Base-by-base conservation (phyloP, 2,888 invertebrate species). In the Gandaritis pyraliata region DNA sequence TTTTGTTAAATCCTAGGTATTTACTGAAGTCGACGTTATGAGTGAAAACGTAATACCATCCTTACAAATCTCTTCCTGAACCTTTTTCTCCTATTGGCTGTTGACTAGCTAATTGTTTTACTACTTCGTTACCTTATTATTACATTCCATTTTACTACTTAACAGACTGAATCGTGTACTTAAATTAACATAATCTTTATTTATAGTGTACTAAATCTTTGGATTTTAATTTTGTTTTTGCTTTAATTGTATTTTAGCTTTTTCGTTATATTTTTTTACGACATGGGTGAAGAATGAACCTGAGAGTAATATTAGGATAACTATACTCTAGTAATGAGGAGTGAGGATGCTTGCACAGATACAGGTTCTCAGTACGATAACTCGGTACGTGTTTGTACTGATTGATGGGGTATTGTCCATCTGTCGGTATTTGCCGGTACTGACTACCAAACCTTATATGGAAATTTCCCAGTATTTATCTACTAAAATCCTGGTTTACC, bases 131-230 rank as follows among this genome's bases (percentile, higher is more conserved):
- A 68, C 61, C 61, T 64, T 53, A 48, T 57, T 6, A 38, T 57
- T 67, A 70, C 72, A 72, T 73, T 73, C 73, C 73, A 68, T 50
- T 33, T 33, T 58, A 50, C 51, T 23, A 62, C 50, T 23, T 48
- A 65, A 57, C 50, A 61, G 66, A 68, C 69, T 68, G 65, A 64
- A 57, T 50, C 47, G 36, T 59, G 61, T 61, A 70, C 58, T 64
- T 61, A 62, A 48, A 38, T 59, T 36, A 53, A 30, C 41, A 18
- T 57, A 54, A 61, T 62, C 30, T 49, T 59, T 55, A 64, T 69
- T 66, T 66, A 63, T 70, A 53, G 46, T 61, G 47, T 53, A 51
- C 33, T 49, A 63, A 60, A 59, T 59, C 51, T 43, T 55, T 50
- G 60, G 33, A 59, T 66, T 58, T 33, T 49, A 54, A 65, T 66